Conservation (phyloP, 2,888 invertebrate genomes). For the Xylophagus ater region DNA sequence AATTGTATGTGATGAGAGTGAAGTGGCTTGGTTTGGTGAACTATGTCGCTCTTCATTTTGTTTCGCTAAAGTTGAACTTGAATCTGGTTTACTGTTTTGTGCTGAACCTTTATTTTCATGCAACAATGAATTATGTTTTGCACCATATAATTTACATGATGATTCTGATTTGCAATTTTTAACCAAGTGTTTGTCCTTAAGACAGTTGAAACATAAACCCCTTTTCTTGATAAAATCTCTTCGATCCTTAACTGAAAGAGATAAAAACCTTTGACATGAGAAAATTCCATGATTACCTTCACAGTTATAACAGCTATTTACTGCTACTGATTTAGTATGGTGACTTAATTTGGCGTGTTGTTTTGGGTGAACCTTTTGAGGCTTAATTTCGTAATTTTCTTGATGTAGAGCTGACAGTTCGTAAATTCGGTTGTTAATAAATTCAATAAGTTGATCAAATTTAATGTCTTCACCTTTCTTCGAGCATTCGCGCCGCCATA, state of each 20-base stretch:
- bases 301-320: background rate
- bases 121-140: background rate
- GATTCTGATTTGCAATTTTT: background rate
- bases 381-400: too few relatives aligned
- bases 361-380: too few relatives aligned
- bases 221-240: slow-evolving; percentile 4
- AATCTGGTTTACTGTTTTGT: too few relatives aligned
- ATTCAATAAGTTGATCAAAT: background rate
- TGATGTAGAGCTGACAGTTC: too few relatives aligned
- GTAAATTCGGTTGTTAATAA: background rate
- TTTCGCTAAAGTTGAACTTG: too few relatives aligned
- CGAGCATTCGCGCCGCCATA: background rate
- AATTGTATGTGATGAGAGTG: background rate
- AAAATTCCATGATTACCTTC: too few relatives aligned
- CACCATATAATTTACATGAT: background rate
- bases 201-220: background rate
- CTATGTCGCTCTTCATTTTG: too few relatives aligned
- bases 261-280: background rate
- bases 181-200: background rate
- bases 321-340: too few relatives aligned
- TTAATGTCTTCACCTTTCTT: background rate
- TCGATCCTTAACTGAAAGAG: background rate
- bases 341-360: too few relatives aligned
- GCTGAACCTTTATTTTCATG: too few relatives aligned
- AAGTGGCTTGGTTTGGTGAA: too few relatives aligned